Conservation (phyloP, 2,797 vertebrate genomes). For the Alectoris magna region DNA sequence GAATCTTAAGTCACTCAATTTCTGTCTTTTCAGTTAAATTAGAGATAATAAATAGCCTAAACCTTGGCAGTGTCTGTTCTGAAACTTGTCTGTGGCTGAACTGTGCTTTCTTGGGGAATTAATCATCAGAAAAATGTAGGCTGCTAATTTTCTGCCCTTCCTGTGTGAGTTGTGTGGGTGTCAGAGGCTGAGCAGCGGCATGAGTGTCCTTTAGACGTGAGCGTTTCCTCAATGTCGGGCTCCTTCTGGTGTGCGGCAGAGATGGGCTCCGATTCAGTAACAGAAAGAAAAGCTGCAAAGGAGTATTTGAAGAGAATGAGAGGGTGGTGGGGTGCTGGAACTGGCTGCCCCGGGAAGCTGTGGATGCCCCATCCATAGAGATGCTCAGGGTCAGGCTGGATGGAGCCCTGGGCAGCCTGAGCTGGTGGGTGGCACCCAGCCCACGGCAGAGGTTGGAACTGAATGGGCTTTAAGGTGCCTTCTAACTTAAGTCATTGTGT, state of each 20-base stretch:
- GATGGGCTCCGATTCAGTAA: neutral
- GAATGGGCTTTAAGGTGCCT: no score
- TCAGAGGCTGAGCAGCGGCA: neutral
- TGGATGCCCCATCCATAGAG: no score
- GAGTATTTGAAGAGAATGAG: neutral
- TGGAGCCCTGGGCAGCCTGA: no score
- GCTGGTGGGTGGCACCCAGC: no score
- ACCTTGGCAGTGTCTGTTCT: neutral
- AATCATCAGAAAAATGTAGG: conserved; percentile 29
- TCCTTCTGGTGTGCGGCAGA: neutral
- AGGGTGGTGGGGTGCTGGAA: no score
- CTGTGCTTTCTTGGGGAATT: conserved; percentile 15
- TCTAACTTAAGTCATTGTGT: no score
- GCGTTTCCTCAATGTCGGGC: rapidly evolving
- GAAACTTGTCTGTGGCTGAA: neutral
- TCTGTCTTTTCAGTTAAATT: conserved; percentile 58
- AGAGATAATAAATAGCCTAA: conserved; percentile 27
- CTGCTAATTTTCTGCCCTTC: neutral
- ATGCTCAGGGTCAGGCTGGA: no score
- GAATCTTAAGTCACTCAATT: conserved; percentile 45
- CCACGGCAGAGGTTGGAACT: no score
- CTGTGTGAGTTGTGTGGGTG: neutral
- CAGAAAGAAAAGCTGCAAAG: neutral
- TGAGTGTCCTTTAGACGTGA: neutral
- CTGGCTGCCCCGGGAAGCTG: no score